These are phyloP conservation scores for Eurytoma californica DNA, from an alignment of 2,888 invertebrate species.

Conservation along the genomic window DNA sequence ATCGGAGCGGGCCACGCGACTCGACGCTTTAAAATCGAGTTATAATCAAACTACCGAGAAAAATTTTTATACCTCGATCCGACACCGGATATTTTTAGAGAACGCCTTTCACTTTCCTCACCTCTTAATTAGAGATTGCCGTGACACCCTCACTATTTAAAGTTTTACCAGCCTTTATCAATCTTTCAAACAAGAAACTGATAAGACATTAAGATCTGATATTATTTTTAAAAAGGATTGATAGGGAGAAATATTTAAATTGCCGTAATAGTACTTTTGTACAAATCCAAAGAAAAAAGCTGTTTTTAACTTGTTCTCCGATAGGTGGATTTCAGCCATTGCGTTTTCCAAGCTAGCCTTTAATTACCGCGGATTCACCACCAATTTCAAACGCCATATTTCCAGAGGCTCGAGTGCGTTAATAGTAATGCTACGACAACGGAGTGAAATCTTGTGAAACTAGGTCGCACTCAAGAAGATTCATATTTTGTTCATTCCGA, in stretches of 20 bases:
- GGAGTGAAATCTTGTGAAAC: conserved; percentile 18
- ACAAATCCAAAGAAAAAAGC: neutral
- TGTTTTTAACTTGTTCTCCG: neutral
- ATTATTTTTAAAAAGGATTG: neutral
- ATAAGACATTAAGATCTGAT: too few species aligned
- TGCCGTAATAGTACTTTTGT: neutral
- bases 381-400: neutral
- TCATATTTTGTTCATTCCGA: conserved; percentile 36
- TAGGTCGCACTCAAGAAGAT: conserved; percentile 25
- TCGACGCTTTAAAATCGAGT: conserved; percentile 39
- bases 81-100: neutral
- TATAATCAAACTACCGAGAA: conserved; percentile 30
- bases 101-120: neutral
- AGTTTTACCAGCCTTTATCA: neutral
- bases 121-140: neutral
- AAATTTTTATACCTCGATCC: neutral
- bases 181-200: too few species aligned
- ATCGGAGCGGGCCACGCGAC: neutral
- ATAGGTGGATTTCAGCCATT: neutral
- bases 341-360: neutral
- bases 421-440: conserved; percentile 5
- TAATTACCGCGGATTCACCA: neutral
- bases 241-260: too few species aligned
- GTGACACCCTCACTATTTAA: neutral
- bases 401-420: neutral